These are phyloP conservation scores for Gastracanthus pulcherrimus DNA, from an alignment of 2,888 invertebrate genomes.

Conservation along the genomic window DNA sequence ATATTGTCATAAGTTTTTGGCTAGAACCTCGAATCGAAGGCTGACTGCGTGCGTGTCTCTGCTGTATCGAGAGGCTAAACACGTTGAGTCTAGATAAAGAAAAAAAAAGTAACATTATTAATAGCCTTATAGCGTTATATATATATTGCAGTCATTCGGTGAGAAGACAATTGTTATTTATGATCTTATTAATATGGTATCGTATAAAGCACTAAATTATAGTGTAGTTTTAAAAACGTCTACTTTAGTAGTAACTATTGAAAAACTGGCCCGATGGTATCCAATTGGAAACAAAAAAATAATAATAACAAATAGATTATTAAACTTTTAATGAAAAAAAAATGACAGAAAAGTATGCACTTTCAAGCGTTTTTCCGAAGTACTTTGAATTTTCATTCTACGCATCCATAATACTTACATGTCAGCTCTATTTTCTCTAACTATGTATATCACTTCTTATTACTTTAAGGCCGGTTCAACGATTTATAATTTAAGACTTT, in stretches of 20 bases:
- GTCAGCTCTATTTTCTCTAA: slow-evolving; percentile 1
- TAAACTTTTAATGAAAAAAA: slow-evolving; percentile 40
- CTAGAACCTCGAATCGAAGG: slow-evolving; percentile 41
- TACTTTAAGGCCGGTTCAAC: slow-evolving; percentile 34
- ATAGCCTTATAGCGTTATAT: slow-evolving; percentile 57
- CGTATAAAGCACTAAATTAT: slow-evolving; percentile 55
- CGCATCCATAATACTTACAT: neutral
- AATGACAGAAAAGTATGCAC: slow-evolving; percentile 16
- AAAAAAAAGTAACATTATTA: slow-evolving; percentile 44
- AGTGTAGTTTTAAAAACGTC: slow-evolving; percentile 51
- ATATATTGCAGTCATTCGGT: slow-evolving; percentile 56
- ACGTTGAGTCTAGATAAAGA: slow-evolving; percentile 35
- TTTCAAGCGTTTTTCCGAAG: slow-evolving; percentile 28
- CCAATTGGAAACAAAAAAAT: slow-evolving; percentile 38
- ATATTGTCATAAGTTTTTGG: slow-evolving; percentile 46
- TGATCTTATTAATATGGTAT: slow-evolving; percentile 56
- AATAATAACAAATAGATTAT: slow-evolving; percentile 33
- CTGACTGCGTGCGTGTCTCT: slow-evolving; percentile 30
- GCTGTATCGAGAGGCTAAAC: slow-evolving; percentile 19
- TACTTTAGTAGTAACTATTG: slow-evolving; percentile 48
- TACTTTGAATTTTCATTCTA: slow-evolving; percentile 29
- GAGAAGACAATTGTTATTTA: slow-evolving; percentile 57
- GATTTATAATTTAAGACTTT: slow-evolving; percentile 48
- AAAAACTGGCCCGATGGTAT: slow-evolving; percentile 49
- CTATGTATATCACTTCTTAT: slow-evolving; percentile 14